phyloP scores from a whole-genome alignment of 2,888 invertebrate genomes.

The Dioctria linearis region DNA sequence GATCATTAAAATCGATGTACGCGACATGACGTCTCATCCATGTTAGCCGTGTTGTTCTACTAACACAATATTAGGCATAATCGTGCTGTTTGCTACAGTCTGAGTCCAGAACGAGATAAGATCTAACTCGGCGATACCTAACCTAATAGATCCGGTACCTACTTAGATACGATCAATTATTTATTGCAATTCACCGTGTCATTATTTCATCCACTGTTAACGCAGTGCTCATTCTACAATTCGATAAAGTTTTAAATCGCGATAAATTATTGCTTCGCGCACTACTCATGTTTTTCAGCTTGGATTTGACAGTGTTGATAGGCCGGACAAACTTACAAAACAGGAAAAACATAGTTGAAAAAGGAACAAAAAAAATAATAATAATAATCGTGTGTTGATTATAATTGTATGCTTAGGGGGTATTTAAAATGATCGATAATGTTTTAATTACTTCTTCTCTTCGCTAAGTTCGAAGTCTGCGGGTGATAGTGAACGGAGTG shows the following conservation, averaged over 20 bases:
- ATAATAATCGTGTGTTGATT: constrained; percentile 8
- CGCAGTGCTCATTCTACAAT: constrained; percentile 10
- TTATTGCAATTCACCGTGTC: constrained; percentile 40
- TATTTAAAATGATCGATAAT: constrained; percentile 26
- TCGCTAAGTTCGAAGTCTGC: no score
- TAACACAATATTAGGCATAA: constrained; percentile 37
- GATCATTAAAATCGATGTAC: constrained; percentile 44
- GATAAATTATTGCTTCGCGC: constrained; percentile 5
- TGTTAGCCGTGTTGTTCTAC: constrained; percentile 17
- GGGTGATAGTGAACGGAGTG: background rate
- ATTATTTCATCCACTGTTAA: constrained; percentile 31
- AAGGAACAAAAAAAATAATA: background rate
- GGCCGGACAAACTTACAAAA: constrained; percentile 1
- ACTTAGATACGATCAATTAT: constrained; percentile 33
- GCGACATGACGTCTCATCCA: constrained; percentile 18
- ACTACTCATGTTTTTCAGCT: background rate
- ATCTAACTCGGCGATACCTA: constrained; percentile 24
- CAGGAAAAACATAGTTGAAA: background rate
- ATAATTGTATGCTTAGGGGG: constrained; percentile 1
- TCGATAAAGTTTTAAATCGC: constrained; percentile 19
- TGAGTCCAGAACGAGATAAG: background rate
- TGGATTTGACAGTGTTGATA: constrained; percentile 22
- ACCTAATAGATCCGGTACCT: constrained; percentile 10
- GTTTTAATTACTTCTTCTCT: constrained; percentile 7
- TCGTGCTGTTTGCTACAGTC: constrained; percentile 8